Percentiles rank a stretch among this genome's conserved stretches.
Evolutionary conservation across 2,888 invertebrate genomes (phyloP).

Genomic region (Drosophila austrosaltans): DNA sequence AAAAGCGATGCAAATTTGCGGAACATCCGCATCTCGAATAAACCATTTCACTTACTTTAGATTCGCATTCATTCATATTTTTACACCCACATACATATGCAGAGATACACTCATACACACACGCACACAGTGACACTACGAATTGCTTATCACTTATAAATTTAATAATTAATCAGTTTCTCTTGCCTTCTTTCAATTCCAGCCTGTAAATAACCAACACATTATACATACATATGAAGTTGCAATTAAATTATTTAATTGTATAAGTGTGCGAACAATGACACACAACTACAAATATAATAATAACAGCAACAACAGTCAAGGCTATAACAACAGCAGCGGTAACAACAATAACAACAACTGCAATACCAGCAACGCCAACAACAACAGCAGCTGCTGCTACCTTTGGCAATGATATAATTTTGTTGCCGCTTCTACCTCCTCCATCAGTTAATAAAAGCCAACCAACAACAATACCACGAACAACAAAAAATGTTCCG

Average conservation of each 20-base stretch:
- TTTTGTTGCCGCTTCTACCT: conserved; percentile 33
- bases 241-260: conserved; percentile 49
- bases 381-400: conserved; percentile 39
- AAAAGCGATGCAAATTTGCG: conserved; percentile 24
- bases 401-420: conserved; percentile 48
- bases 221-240: conserved; percentile 17
- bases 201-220: conserved; percentile 54
- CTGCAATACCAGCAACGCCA: conserved; percentile 32
- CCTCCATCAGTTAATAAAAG: conserved; percentile 28
- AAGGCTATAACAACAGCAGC: conserved; percentile 43
- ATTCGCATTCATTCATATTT: conserved; percentile 45
- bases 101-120: background rate
- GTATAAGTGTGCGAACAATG: conserved; percentile 59
- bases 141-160: conserved; percentile 37
- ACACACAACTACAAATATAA: conserved; percentile 52
- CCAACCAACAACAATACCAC: conserved; percentile 18
- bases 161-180: conserved; percentile 61
- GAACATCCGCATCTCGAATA: background rate
- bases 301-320: conserved; percentile 28
- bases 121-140: background rate
- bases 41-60: background rate
- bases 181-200: conserved; percentile 51
- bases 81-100: conserved; percentile 10
- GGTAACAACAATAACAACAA: conserved; percentile 37
- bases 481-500: conserved; percentile 17